Evolutionary conservation across 2,113 vertebrate species (phyloP).

Genomic region (Erpornis zantholeuca): DNA sequence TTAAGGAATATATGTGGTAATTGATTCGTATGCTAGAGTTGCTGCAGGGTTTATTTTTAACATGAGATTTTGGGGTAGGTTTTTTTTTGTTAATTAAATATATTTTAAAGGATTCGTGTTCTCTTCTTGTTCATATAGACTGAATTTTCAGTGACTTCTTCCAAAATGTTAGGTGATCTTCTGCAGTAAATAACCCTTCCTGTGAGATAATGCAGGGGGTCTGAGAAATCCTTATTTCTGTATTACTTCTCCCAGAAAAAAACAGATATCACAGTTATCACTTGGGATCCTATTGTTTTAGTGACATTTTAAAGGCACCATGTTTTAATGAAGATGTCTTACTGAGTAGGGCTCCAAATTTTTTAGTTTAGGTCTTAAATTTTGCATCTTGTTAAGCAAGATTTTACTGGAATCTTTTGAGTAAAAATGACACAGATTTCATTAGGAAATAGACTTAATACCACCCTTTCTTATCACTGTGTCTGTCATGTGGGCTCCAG

Average conservation of each 20-base stretch:
- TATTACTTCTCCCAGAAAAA: conserved; percentile 37
- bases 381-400: not conserved
- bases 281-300: conserved; percentile 25
- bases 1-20: conserved; percentile 43
- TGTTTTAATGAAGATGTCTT: not conserved
- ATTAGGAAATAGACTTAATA: not conserved
- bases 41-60: conserved; percentile 63
- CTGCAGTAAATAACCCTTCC: conserved; percentile 49
- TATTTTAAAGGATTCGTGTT: conserved; percentile 69
- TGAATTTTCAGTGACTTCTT: conserved; percentile 65
- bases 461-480: not conserved
- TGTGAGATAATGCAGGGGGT: conserved; percentile 40
- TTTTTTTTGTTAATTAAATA: conserved; percentile 58
- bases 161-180: conserved; percentile 47
- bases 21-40: conserved; percentile 45
- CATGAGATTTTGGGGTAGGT: conserved; percentile 53
- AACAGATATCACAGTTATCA: conserved; percentile 36
- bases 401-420: not conserved
- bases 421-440: not conserved
- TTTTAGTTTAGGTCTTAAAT: conserved; percentile 12
- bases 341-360: not conserved
- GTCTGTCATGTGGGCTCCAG: not conserved
- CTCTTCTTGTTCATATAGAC: conserved; percentile 64
- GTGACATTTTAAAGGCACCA: conserved; percentile 30
- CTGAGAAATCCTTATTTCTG: conserved; percentile 53